These are phyloP conservation scores for Stenodema calcarata DNA, from an alignment of 2,888 invertebrate genomes.

Conservation along the genomic window DNA sequence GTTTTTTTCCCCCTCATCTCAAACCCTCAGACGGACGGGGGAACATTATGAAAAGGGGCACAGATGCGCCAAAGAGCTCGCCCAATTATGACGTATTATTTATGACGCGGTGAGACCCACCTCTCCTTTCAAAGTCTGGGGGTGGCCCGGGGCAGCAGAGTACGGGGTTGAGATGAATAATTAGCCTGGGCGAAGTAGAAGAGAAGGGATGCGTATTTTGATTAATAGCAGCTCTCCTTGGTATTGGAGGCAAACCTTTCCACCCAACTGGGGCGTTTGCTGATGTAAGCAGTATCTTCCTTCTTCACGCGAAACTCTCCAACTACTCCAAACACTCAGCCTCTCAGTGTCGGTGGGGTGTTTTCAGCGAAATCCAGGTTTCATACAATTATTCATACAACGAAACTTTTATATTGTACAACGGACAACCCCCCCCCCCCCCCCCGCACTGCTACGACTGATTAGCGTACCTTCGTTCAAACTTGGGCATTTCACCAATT, in stretches of 20 bases:
- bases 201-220: slow-evolving; percentile 1
- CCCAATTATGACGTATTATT: slow-evolving; percentile 33
- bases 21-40: background rate
- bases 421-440: too few species aligned
- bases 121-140: background rate
- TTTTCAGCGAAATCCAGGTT: too few species aligned
- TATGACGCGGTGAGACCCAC: slow-evolving; percentile 11
- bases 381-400: too few species aligned
- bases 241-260: background rate
- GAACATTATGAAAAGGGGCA: background rate
- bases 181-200: background rate
- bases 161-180: slow-evolving; percentile 1
- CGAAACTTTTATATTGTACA: too few species aligned
- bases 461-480: too few species aligned
- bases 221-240: background rate
- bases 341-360: too few species aligned
- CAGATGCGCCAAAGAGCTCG: slow-evolving; percentile 3
- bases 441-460: too few species aligned
- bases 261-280: background rate
- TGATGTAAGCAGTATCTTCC: too few species aligned
- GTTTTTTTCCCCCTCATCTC: background rate
- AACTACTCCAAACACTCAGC: too few species aligned
- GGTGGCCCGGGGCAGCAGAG: background rate
- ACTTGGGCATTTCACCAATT: too few species aligned
- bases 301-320: too few species aligned